phyloP scores from a whole-genome alignment of 23 tunicate species.

The Styela clava region DNA sequence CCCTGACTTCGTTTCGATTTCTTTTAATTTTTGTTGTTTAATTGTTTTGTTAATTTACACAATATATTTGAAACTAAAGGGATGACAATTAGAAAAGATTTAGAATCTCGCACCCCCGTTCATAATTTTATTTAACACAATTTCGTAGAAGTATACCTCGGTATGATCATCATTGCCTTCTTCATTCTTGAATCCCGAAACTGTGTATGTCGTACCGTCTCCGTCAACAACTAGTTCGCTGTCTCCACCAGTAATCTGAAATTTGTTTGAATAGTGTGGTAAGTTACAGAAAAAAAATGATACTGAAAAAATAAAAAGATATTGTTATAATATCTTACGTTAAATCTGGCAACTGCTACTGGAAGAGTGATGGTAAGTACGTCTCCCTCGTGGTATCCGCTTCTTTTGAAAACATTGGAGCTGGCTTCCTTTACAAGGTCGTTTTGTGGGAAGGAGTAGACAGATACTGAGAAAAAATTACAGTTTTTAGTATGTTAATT shows the following conservation, averaged over 20 bases:
- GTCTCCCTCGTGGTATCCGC: slow-evolving; percentile 23
- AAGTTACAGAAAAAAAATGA: not conserved
- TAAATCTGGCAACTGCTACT: slow-evolving; percentile 15
- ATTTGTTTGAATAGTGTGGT: not conserved
- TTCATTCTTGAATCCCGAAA: slow-evolving; percentile 16
- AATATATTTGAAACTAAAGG: no score
- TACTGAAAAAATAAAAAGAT: no score
- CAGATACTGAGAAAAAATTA: slow-evolving; percentile 19
- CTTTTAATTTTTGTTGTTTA: no score
- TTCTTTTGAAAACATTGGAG: slow-evolving; percentile 19
- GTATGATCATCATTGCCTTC: slow-evolving; percentile 14
- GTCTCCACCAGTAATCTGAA: slow-evolving; percentile 23
- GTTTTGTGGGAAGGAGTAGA: slow-evolving; percentile 41
- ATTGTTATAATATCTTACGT: slow-evolving; percentile 12
- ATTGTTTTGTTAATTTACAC: no score
- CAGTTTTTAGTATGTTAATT: no score
- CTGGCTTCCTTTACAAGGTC: slow-evolving; percentile 21
- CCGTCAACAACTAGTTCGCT: slow-evolving; percentile 13
- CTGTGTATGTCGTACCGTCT: not conserved
- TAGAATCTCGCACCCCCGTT: no score
- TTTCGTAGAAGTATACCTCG: no score
- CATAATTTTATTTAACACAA: no score
- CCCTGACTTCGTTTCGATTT: no score
- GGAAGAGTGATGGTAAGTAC: slow-evolving; percentile 24
- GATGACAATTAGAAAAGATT: no score